phyloP scores from a whole-genome alignment of 2,113 vertebrate genomes.

The Poeciliopsis retropinna region DNA sequence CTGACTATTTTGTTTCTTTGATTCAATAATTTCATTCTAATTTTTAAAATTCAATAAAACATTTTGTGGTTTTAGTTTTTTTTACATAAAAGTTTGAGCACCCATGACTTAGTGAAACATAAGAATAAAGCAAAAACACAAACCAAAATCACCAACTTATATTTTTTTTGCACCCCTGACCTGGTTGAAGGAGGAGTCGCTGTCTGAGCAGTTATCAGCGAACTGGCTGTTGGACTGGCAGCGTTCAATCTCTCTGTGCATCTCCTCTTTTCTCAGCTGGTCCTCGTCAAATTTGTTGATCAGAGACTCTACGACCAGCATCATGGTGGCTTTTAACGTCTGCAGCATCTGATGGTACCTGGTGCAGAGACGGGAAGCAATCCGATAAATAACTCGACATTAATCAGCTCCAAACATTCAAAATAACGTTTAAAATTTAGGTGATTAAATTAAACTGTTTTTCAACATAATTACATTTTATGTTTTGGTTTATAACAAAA shows the following conservation, averaged over 20 bases:
- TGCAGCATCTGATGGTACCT: conserved; percentile 95
- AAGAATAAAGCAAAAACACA: background rate
- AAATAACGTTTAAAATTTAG: background rate
- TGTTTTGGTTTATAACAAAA: too few relatives aligned
- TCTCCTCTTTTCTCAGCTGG: conserved; percentile 83
- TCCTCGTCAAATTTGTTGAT: conserved; percentile 92
- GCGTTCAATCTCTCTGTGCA: conserved; percentile 76
- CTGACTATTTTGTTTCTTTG: too few relatives aligned
- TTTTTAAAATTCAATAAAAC: too few relatives aligned
- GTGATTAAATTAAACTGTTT: background rate
- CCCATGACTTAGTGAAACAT: too few relatives aligned
- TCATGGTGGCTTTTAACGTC: conserved; percentile 89
- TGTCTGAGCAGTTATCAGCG: conserved; percentile 93
- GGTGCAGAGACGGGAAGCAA: background rate
- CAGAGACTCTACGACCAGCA: conserved; percentile 88
- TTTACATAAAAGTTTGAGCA: too few relatives aligned
- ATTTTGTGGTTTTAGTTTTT: too few relatives aligned
- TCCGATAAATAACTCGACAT: background rate
- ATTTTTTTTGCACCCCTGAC: conserved; percentile 63
- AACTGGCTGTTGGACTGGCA: conserved; percentile 78
- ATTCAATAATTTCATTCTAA: too few relatives aligned
- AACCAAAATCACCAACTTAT: background rate
- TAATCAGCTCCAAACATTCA: background rate
- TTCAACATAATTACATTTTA: background rate
- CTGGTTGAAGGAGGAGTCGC: conserved; percentile 95